These are phyloP conservation scores for Aplysina aerophoba DNA, from an alignment of 37 sponge, comb jelly and placozoan genomes.

Conservation along the genomic window DNA sequence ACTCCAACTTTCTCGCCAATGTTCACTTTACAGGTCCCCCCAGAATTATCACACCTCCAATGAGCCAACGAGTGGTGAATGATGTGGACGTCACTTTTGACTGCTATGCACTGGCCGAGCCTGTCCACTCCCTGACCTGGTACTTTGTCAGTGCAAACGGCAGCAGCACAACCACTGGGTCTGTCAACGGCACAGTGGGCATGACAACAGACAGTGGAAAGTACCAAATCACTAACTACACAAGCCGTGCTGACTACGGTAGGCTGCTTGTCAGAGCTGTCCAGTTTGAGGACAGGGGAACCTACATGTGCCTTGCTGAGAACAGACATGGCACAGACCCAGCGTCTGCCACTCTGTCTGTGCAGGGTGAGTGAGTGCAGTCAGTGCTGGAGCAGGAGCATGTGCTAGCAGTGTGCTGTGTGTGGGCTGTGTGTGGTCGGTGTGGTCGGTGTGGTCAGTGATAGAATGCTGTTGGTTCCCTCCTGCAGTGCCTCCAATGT, in stretches of 20 bases:
- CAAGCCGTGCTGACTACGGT: slow-evolving; percentile 38
- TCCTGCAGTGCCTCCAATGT: slow-evolving; percentile 56
- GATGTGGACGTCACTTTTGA: slow-evolving; percentile 38
- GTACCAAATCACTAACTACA: slow-evolving; percentile 11
- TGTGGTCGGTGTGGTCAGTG: not conserved
- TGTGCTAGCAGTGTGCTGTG: not conserved
- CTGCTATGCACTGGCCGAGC: slow-evolving; percentile 59
- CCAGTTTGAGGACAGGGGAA: slow-evolving; percentile 62
- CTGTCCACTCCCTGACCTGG: slow-evolving; percentile 55
- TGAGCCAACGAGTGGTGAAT: slow-evolving; percentile 44
- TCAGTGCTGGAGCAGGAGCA: not conserved
- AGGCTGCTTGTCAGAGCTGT: slow-evolving; percentile 47
- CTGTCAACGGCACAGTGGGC: not conserved
- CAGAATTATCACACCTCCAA: slow-evolving; percentile 33
- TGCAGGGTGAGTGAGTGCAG: slow-evolving; percentile 64
- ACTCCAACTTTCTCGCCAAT: too few relatives aligned
- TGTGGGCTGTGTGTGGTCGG: not conserved
- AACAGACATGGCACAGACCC: slow-evolving; percentile 35
- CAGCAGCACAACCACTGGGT: not conserved
- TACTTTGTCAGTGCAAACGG: slow-evolving; percentile 32
- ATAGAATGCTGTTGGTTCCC: not conserved
- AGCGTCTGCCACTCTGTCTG: slow-evolving; percentile 45
- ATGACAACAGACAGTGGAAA: not conserved
- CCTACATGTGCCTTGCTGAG: slow-evolving; percentile 58
- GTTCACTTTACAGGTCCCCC: slow-evolving; percentile 51